Conservation (phyloP, 2,888 invertebrate species). For the Drosophila anceps region DNA sequence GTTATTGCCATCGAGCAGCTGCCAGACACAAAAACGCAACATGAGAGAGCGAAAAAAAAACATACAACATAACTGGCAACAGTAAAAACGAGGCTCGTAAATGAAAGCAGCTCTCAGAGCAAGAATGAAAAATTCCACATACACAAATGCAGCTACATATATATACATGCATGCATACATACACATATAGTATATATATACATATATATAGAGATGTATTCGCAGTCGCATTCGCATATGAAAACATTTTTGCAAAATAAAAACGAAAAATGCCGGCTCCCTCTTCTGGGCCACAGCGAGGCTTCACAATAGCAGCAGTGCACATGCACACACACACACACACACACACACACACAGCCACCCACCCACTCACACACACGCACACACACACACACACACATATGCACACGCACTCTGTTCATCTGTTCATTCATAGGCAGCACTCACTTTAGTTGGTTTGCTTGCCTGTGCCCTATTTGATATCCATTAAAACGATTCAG, state of each 20-base stretch:
- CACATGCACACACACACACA: neutral
- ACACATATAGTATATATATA: neutral
- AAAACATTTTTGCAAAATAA: conserved; percentile 27
- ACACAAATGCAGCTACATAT: neutral
- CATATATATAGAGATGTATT: conserved; percentile 2
- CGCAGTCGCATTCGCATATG: conserved; percentile 15
- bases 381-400: conserved; percentile 6
- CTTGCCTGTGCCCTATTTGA: conserved; percentile 76
- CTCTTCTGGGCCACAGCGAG: conserved; percentile 8
- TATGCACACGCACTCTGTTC: conserved; percentile 10
- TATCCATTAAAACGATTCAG: conserved; percentile 81
- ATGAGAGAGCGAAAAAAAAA: conserved; percentile 30
- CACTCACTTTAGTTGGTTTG: conserved; percentile 44
- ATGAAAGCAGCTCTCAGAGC: conserved; percentile 58
- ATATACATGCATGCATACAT: conserved; percentile 20
- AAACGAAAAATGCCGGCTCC: conserved; percentile 30
- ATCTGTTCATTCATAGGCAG: conserved; percentile 26
- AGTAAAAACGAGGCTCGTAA: conserved; percentile 78
- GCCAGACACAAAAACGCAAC: conserved; percentile 74
- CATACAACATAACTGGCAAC: conserved; percentile 56
- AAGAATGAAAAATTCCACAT: conserved; percentile 56
- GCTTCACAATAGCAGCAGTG: conserved; percentile 23
- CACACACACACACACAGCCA: conserved; percentile 1
- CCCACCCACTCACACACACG: conserved; percentile 17
- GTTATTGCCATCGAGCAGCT: conserved; percentile 66